phyloP scores from a whole-genome alignment of 2,797 vertebrate genomes.

The Sorex maritimensis region DNA sequence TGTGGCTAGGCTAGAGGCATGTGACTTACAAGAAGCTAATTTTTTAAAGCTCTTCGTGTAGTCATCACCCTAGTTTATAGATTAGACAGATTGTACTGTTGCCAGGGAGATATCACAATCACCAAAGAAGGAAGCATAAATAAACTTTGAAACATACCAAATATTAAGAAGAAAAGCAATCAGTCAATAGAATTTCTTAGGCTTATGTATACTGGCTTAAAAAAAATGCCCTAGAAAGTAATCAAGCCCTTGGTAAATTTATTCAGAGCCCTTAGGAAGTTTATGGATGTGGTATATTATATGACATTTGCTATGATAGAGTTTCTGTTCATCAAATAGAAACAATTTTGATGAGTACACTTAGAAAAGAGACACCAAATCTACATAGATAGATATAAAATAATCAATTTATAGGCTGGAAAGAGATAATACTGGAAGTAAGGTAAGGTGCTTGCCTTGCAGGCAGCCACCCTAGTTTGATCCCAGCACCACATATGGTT shows the following conservation, averaged over 20 bases:
- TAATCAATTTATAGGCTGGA: not conserved
- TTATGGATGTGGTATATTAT: not conserved
- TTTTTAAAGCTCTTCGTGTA: conserved; percentile 40
- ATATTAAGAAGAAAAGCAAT: conserved; percentile 9
- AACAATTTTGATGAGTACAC: conserved; percentile 35
- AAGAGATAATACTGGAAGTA: no score
- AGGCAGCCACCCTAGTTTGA: no score
- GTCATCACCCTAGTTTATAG: conserved; percentile 33
- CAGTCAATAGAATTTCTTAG: conserved; percentile 50
- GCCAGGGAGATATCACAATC: conserved; percentile 34
- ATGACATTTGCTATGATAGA: conserved; percentile 51
- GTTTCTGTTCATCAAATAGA: not conserved
- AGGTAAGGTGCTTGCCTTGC: no score
- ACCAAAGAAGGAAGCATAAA: conserved; percentile 65
- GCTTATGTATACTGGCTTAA: conserved; percentile 49
- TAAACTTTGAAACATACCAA: conserved; percentile 49
- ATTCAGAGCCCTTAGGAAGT: not conserved
- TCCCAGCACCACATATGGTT: no score
- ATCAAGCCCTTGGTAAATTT: conserved; percentile 34
- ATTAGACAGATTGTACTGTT: conserved; percentile 32
- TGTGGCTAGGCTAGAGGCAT: conserved; percentile 27
- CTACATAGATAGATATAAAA: conserved; percentile 17
- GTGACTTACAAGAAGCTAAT: conserved; percentile 31
- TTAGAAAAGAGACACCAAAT: conserved; percentile 66
- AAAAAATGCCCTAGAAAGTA: conserved; percentile 28